Percentiles rank a stretch among this genome's conserved stretches.
Conservation (phyloP, 2,113 vertebrate species). For the Paradoxurus hermaphroditus region DNA sequence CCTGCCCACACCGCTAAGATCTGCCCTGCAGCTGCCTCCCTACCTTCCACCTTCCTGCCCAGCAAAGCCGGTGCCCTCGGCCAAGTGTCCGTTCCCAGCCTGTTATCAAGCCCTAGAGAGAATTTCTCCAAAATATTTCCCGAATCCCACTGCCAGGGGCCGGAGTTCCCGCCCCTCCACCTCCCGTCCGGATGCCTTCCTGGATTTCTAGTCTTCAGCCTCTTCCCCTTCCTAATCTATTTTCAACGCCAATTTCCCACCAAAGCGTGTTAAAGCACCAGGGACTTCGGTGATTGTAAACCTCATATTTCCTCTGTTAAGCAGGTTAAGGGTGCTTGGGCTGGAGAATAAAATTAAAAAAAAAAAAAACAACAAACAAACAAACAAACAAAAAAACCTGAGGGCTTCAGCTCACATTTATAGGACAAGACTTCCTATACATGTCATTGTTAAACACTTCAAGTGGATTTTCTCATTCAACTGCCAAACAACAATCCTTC, state of each 20-base stretch:
- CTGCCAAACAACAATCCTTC: not conserved
- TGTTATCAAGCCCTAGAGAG: not conserved
- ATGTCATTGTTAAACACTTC: not conserved
- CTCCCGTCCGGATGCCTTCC: slow-evolving; percentile 6
- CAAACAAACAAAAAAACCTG: no score
- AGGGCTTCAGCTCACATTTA: not conserved
- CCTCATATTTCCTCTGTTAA: not conserved
- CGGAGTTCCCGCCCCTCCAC: not conserved
- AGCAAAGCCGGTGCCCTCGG: not conserved
- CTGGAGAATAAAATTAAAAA: not conserved
- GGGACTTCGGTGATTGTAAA: not conserved
- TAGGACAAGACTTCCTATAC: not conserved
- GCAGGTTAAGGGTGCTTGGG: not conserved
- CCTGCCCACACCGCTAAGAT: not conserved
- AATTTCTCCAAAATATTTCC: not conserved
- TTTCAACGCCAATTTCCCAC: not conserved
- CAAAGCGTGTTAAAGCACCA: not conserved
- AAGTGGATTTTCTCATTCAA: not conserved
- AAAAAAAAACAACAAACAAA: no score
- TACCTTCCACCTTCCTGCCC: not conserved
- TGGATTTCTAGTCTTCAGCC: not conserved
- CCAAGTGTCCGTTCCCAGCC: not conserved
- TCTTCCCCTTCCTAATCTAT: not conserved
- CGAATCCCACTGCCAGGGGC: not conserved
- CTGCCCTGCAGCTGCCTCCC: not conserved